A percentile compares a stretch with the other conserved stretches of the same genome.
Evolutionary conservation across 2,113 vertebrate genomes (phyloP).

Genomic region (Leptobrachium leishanense): DNA sequence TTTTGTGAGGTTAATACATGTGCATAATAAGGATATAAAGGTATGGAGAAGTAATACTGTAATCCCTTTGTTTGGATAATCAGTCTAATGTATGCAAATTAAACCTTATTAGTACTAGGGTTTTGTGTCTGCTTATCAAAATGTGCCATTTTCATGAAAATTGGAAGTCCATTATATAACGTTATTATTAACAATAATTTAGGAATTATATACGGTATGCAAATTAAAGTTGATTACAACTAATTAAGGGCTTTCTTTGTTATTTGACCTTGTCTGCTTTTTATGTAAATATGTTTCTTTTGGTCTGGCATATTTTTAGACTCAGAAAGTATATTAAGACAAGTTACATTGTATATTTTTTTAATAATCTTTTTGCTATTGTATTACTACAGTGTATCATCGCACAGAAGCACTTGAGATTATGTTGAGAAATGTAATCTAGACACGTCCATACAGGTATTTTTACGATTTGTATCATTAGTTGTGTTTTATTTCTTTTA

Average conservation of each 20-base stretch:
- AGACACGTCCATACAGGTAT: not conserved
- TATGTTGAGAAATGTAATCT: not conserved
- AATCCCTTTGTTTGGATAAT: conserved; percentile 98
- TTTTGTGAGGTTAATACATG: conserved; percentile 86
- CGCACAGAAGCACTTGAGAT: conserved; percentile 53
- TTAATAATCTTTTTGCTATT: conserved; percentile 73
- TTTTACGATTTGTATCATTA: conserved; percentile 2
- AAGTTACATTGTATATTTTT: conserved; percentile 84
- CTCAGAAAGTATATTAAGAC: conserved; percentile 86
- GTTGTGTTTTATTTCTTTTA: conserved; percentile 21
- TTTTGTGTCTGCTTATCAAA: conserved; percentile 98
- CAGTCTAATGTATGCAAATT: conserved; percentile 99
- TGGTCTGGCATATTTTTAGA: conserved; percentile 88
- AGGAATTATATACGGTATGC: conserved; percentile 97
- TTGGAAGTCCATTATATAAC: conserved; percentile 99
- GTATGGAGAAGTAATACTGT: conserved; percentile 92
- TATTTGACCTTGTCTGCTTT: conserved; percentile 99
- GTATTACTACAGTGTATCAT: conserved; percentile 58
- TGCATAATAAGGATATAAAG: conserved; percentile 92
- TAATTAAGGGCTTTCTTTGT: conserved; percentile 99
- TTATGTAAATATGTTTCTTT: conserved; percentile 98
- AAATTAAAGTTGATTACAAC: conserved; percentile 99
- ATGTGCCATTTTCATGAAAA: conserved; percentile 97
- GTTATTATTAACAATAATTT: conserved; percentile 99
- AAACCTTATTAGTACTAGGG: conserved; percentile 92